These are phyloP conservation scores for Anisognathus igniventris DNA, from an alignment of 2,797 vertebrate species.

Conservation along the genomic window DNA sequence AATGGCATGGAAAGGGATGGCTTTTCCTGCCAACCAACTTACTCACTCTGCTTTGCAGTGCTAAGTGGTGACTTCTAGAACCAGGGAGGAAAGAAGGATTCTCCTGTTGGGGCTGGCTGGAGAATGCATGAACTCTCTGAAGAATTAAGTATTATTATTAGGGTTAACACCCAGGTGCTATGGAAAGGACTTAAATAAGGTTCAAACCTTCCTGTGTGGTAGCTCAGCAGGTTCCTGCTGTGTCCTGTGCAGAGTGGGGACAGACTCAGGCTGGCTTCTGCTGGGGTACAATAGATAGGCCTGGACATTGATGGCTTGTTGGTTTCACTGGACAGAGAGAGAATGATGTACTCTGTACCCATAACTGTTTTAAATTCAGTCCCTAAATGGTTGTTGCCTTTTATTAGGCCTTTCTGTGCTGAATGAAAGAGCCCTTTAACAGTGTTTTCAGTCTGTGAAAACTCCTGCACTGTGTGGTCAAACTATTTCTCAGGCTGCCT, in stretches of 20 bases:
- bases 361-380: background rate
- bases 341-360: background rate
- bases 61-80: background rate
- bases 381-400: background rate
- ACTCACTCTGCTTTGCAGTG: background rate
- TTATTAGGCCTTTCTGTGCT: constrained; percentile 2
- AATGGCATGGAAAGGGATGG: background rate
- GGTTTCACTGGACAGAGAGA: background rate
- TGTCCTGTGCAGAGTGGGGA: background rate
- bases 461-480: constrained; percentile 19
- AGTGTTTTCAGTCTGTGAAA: background rate
- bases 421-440: constrained; percentile 8
- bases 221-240: background rate
- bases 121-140: background rate
- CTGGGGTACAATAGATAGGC: background rate
- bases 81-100: background rate
- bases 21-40: background rate
- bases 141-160: background rate
- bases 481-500: constrained; percentile 27
- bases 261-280: background rate
- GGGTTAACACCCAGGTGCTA: background rate
- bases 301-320: background rate
- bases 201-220: background rate
- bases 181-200: background rate
- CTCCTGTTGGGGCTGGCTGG: background rate